These are phyloP conservation scores for Lamprotornis superbus DNA, from an alignment of 2,113 vertebrate genomes.

Conservation along the genomic window DNA sequence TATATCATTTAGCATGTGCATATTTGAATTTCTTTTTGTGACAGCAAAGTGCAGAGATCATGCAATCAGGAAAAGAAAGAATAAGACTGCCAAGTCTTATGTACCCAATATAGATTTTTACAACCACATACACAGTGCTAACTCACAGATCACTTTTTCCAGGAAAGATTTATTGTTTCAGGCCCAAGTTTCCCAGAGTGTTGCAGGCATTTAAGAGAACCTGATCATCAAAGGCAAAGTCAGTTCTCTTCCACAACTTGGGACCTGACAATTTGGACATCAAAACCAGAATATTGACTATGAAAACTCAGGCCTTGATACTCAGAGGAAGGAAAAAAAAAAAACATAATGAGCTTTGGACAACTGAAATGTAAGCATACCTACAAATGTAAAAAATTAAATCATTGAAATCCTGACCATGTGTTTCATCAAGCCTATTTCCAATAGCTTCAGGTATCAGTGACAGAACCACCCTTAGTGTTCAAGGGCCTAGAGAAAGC, in stretches of 20 bases:
- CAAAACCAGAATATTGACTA: not conserved
- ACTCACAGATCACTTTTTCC: not conserved
- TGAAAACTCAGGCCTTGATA: not conserved
- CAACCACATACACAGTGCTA: not conserved
- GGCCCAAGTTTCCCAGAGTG: not conserved
- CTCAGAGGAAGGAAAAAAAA: not conserved
- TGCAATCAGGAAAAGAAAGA: not conserved
- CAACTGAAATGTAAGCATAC: not conserved
- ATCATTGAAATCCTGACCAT: not conserved
- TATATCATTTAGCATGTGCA: not conserved
- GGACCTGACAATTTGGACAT: not conserved
- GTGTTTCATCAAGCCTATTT: not conserved
- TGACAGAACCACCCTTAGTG: not conserved
- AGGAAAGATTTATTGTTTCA: not conserved
- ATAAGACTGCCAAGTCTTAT: not conserved
- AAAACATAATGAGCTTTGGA: not conserved
- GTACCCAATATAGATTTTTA: not conserved
- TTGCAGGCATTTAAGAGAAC: not conserved
- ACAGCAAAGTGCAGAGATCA: not conserved
- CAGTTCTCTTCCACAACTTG: not conserved
- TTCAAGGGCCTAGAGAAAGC: not conserved
- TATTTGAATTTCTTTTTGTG: not conserved
- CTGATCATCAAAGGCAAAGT: not conserved
- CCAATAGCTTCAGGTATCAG: not conserved
- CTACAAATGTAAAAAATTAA: not conserved